Conservation (phyloP, 2,797 vertebrate genomes). For the Pantherophis vulpinus region DNA sequence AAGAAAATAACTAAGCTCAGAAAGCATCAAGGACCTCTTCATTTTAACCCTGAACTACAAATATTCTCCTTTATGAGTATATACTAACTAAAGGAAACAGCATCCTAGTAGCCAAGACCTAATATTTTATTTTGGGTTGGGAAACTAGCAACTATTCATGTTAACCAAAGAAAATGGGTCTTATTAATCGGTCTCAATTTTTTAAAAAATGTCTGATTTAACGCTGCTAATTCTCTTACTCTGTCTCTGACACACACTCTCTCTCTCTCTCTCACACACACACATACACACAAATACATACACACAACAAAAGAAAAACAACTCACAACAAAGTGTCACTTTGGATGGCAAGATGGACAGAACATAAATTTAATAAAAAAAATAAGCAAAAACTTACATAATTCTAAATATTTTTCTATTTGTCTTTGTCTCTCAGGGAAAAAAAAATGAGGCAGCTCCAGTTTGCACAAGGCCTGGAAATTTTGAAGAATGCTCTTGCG, state of each 20-base stretch:
- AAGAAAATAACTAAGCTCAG: neutral
- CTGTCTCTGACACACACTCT: neutral
- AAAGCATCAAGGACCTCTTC: neutral
- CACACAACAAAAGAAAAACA: neutral
- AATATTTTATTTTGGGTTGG: neutral
- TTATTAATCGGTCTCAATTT: neutral
- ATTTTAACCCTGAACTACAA: neutral
- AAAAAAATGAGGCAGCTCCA: neutral
- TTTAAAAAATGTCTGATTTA: neutral
- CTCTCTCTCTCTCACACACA: neutral
- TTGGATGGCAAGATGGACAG: neutral
- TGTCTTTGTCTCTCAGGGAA: neutral
- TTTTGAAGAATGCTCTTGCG: neutral
- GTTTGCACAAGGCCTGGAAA: neutral
- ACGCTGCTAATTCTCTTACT: neutral
- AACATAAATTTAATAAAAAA: neutral
- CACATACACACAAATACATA: too few species aligned
- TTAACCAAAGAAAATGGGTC: neutral
- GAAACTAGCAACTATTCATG: neutral
- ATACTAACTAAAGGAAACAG: neutral
- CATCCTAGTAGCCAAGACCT: neutral
- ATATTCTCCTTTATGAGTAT: neutral
- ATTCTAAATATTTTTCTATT: neutral
- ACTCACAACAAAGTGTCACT: neutral
- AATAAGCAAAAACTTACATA: neutral